Evolutionary conservation across 2,113 vertebrate genomes (phyloP), one percentile per base, ranked within the genome.

Genomic region (Lycaon pictus): DNA sequence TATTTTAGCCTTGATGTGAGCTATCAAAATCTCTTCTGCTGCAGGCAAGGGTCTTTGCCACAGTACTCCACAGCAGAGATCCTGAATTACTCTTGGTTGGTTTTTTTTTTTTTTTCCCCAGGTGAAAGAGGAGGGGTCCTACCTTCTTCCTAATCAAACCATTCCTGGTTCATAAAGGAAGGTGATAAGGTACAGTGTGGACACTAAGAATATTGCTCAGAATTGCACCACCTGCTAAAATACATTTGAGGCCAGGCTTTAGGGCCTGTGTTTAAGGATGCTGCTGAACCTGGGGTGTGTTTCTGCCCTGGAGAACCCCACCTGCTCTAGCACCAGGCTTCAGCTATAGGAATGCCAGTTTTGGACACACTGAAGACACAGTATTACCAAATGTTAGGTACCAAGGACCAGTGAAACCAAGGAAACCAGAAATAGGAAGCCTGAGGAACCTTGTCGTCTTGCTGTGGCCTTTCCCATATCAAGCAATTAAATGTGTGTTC

Each of bases 151-250:
- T 48, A 58, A 25, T 23, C 17, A 27, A 65, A 43, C 10, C 23
- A n/a, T n/a, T 35, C 35, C 25, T 58, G 1, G 3, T 76, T 51
- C 43, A 35, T 15, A 62, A 63, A 56, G 37, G n/a, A 2, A 1
- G 22, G 6, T 25, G 16, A 11, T 17, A 19, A 35, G 60, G 16
- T 29, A 19, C 0, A 65, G 0, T 0, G 2, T 6, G 9, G 43
- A 8, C 62, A 37, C n/a, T 12, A 27, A 51, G 43, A 7, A 12
- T 72, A 2, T 43, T 67, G 27, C 55, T 85, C 35, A 92, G 19
- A 74, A 84, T 20, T 60, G 35, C 58, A 3, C 48, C 2, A n/a
- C 3, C 1, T 62, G 55, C 25, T 63, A 25, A 27, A 71, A 6
- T 35, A 37, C 13, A 22, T 5, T 25, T 5, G 19, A 48, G 5